Evolutionary conservation across 2,797 vertebrate species (phyloP), one percentile per base, ranked within the genome.

Genomic region (Ctenochaetus hawaiiensis): DNA sequence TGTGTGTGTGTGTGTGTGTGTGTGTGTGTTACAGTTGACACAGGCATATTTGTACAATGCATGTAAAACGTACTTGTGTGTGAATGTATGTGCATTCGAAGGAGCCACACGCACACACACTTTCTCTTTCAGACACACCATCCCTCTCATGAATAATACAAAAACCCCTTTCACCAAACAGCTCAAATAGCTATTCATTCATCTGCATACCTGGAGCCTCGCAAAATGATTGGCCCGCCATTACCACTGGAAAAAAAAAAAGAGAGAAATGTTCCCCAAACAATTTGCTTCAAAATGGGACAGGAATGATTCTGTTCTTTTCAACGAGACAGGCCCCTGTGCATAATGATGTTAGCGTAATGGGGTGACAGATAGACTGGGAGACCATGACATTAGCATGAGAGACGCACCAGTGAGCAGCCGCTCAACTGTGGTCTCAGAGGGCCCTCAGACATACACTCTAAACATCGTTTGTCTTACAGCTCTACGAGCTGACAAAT

Each of bases 271-370:
- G 92, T 93, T 95, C 94, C 90, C 92, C 88, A 93, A 95, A 96
- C 95, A 95, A 96, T 95, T 95, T 95, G 90, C 94, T 92, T 95
- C 91, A 95, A 94, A 94, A 94, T 91, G 93, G 92, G 89, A 93
- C 91, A 94, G 93, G 94, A 94, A 94, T 94, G 92, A 94, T 95
- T 95, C 88, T 93, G 93, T 94, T 95, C 93, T 94, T 88, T 93
- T 94, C 92, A 92, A 78, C 76, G 82, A 92, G 93, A 93, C 91
- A 92, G 91, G 92, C 89, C 89, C 83, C 87, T 86, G 91, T 94
- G 94, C 94, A 96, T 95, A 95, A 95, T 94, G 94, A 94, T 94
- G 94, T 94, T 93, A 95, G 91, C 87, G 91, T 95, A 95, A 95
- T 95, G 94, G 93, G 92, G 90, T 94, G 93, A 96, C 93, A 94